Evolutionary conservation across 2,113 vertebrate genomes (phyloP).

Genomic region (Pheucticus melanocephalus): DNA sequence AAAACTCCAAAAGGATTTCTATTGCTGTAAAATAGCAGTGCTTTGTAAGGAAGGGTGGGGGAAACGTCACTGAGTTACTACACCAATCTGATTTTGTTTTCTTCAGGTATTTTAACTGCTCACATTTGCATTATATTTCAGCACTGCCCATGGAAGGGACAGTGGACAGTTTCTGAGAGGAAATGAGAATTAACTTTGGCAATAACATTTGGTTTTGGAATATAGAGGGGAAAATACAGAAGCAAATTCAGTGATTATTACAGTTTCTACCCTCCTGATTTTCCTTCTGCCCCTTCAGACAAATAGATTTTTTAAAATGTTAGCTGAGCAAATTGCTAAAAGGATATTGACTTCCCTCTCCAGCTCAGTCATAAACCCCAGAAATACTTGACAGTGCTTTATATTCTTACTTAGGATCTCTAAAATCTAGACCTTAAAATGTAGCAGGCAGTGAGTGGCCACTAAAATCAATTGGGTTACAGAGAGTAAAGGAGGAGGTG

Average conservation of each 20-base stretch:
- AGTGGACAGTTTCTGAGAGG: background rate
- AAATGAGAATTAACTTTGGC: background rate
- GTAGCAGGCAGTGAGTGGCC: background rate
- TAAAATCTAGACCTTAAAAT: background rate
- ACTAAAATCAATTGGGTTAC: background rate
- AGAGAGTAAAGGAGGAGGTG: background rate
- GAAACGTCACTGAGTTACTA: slow-evolving; percentile 23
- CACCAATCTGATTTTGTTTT: slow-evolving; percentile 21
- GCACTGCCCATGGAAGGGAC: background rate
- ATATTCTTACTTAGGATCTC: background rate
- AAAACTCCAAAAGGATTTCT: background rate
- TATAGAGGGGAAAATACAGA: background rate
- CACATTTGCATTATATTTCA: background rate
- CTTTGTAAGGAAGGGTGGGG: background rate
- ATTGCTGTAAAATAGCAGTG: background rate
- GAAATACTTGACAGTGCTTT: background rate
- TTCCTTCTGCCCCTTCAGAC: background rate
- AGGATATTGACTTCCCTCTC: background rate
- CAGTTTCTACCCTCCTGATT: background rate
- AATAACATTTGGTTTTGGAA: background rate
- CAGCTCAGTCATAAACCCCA: background rate
- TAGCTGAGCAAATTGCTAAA: background rate
- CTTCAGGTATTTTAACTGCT: background rate
- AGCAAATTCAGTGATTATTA: background rate
- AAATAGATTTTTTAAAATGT: background rate